A percentile compares a stretch with the other conserved stretches of the same genome.
Conservation (phyloP, 2,888 invertebrate species). For the Lochmaea capreae region DNA sequence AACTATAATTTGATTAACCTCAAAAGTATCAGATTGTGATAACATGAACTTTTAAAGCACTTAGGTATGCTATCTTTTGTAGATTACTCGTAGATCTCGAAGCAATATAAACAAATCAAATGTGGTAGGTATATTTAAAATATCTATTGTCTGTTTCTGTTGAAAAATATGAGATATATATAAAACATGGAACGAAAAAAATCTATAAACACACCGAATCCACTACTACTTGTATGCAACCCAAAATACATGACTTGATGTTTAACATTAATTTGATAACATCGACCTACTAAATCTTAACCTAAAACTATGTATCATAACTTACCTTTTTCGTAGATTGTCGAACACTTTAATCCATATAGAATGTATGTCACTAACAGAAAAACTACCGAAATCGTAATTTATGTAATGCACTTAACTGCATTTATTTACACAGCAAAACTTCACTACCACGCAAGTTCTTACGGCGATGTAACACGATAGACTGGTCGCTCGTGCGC, state of each 20-base stretch:
- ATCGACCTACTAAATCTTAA: constrained; percentile 55
- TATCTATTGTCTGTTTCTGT: not conserved
- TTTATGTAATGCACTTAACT: constrained; percentile 40
- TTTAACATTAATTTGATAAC: constrained; percentile 53
- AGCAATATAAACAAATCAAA: not conserved
- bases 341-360: constrained; percentile 37
- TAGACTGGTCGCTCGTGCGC: constrained; percentile 47
- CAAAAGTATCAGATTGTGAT: not conserved
- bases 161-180: not conserved
- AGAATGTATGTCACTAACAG: constrained; percentile 34
- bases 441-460: constrained; percentile 36
- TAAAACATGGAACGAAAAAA: constrained; percentile 7
- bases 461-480: constrained; percentile 43
- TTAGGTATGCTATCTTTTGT: not conserved
- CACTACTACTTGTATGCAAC: constrained; percentile 42
- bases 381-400: constrained; percentile 39
- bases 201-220: constrained; percentile 19
- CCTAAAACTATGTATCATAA: constrained; percentile 35
- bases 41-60: not conserved
- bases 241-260: constrained; percentile 54
- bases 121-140: not conserved
- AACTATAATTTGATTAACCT: not conserved
- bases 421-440: constrained; percentile 40
- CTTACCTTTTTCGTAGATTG: constrained; percentile 43
- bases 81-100: not conserved